Conservation (phyloP, 2,888 invertebrate species). For the Dichetophora obliterata region DNA sequence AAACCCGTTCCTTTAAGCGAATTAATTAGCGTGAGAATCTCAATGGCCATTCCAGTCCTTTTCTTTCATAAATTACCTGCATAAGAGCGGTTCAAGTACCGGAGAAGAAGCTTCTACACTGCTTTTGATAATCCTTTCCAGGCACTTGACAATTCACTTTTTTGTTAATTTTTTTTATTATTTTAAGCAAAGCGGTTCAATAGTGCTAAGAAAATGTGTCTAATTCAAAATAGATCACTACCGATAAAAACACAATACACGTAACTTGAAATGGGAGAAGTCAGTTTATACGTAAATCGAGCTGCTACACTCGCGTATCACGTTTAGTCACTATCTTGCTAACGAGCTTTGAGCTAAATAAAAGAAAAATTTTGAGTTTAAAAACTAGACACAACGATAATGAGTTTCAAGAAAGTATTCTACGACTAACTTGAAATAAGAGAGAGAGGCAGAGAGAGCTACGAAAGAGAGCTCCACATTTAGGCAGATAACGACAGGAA, state of each 20-base stretch:
- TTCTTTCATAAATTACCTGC: background rate
- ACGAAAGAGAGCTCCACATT: background rate
- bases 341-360: background rate
- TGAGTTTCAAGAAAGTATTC: background rate
- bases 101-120: too few species aligned
- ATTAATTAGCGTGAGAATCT: slow-evolving; percentile 35
- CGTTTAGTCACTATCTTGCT: background rate
- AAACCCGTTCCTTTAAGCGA: background rate
- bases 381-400: background rate
- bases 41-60: too few species aligned
- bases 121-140: too few species aligned
- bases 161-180: background rate
- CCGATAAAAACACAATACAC: too few species aligned
- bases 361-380: background rate
- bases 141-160: background rate
- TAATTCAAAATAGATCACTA: background rate
- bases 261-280: too few species aligned
- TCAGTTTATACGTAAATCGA: too few species aligned
- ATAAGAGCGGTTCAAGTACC: too few species aligned
- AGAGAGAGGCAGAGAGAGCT: background rate
- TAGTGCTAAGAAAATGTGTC: slow-evolving; percentile 12
- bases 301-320: slow-evolving; percentile 1
- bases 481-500: slow-evolving; percentile 16
- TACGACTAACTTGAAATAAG: background rate
- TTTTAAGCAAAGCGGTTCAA: background rate